phyloP scores from a whole-genome alignment of 2,888 invertebrate genomes.

The Herminia tarsipennalis region DNA sequence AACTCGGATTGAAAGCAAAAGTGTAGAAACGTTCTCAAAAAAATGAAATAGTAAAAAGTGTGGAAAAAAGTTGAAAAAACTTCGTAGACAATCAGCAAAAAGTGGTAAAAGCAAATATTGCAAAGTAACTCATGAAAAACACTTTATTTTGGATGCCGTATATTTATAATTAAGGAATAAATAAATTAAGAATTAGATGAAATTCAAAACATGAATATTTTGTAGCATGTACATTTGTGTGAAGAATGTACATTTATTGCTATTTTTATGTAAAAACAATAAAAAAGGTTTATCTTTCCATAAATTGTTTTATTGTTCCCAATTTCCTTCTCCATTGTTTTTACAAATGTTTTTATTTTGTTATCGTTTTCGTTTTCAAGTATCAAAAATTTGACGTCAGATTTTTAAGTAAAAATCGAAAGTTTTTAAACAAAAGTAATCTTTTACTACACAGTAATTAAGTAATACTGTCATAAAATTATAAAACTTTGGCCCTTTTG shows the following conservation, averaged over 20 bases:
- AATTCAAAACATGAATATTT: no score
- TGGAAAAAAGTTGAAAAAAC: constrained; percentile 9
- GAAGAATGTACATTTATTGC: neutral
- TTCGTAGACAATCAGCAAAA: neutral
- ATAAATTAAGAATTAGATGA: no score
- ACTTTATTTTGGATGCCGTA: no score
- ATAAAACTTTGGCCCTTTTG: constrained; percentile 35
- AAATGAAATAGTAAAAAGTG: constrained; percentile 1
- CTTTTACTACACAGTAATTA: constrained; percentile 43
- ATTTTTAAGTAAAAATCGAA: constrained; percentile 47
- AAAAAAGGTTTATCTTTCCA: no score
- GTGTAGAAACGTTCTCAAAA: constrained; percentile 18
- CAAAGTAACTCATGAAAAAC: no score
- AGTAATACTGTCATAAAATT: constrained; percentile 40
- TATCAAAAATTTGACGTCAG: constrained; percentile 20
- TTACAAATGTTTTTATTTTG: neutral
- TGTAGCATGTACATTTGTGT: no score
- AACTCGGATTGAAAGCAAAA: constrained; percentile 29
- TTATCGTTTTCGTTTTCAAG: constrained; percentile 5
- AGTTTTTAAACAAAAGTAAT: constrained; percentile 39
- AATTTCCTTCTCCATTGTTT: neutral
- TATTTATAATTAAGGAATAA: no score
- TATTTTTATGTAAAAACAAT: no score
- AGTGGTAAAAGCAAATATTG: neutral
- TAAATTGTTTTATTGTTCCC: no score